Conservation (phyloP, 2,797 vertebrate genomes). For the Hypotaenidia okinawae region DNA sequence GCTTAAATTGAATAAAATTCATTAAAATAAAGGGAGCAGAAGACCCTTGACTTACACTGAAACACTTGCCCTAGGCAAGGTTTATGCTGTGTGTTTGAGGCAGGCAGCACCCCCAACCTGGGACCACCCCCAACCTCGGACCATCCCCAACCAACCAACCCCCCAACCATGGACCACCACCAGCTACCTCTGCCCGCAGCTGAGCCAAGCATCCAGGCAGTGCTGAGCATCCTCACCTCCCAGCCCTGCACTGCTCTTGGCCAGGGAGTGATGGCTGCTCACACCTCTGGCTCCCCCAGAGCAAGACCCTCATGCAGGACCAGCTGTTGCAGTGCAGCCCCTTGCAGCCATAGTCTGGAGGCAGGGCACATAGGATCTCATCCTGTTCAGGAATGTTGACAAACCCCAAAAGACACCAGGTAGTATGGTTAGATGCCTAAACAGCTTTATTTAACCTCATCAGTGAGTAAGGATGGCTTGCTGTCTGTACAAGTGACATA, state of each 20-base stretch:
- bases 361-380: not conserved
- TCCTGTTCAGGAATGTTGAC: not conserved
- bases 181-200: not conserved
- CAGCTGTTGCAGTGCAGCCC: not conserved
- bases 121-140: no score
- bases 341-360: not conserved
- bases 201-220: not conserved
- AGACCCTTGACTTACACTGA: not conserved
- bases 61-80: not conserved
- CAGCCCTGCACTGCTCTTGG: not conserved
- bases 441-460: not conserved
- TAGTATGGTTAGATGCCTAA: not conserved
- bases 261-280: accelerated
- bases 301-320: not conserved
- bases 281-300: not conserved
- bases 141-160: no score
- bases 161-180: not conserved
- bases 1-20: not conserved
- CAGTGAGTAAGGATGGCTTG: not conserved
- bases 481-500: not conserved
- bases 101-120: not conserved
- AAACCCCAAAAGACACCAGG: not conserved
- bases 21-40: not conserved
- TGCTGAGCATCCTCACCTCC: not conserved
- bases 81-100: not conserved